Percentiles rank a stretch among this genome's conserved stretches.
Conservation (phyloP, 2,888 invertebrate genomes). For the Limnephilus auricula region DNA sequence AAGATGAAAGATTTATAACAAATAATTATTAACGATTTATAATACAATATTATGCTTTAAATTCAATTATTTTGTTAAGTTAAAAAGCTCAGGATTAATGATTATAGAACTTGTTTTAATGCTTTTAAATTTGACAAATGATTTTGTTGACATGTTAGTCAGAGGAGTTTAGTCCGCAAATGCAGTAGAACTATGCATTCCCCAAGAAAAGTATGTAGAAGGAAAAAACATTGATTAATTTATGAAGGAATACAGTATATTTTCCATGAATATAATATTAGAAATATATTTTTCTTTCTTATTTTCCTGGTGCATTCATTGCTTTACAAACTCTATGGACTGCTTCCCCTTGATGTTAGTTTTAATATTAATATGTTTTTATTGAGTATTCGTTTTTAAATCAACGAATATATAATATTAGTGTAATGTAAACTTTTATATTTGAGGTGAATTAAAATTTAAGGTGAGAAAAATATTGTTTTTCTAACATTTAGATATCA, state of each 20-base stretch:
- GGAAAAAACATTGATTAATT: background rate
- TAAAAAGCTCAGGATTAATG: background rate
- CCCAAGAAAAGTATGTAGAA: background rate
- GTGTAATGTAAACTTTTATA: background rate
- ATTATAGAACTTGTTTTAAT: background rate
- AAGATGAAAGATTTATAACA: background rate
- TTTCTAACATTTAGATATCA: background rate
- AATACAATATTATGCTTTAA: background rate
- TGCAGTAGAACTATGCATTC: background rate
- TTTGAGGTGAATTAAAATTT: background rate
- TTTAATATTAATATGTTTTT: background rate
- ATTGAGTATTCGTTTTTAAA: background rate
- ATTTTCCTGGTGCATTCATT: background rate
- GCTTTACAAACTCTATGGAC: background rate
- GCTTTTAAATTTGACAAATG: background rate
- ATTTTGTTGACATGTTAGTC: background rate
- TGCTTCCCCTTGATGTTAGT: background rate
- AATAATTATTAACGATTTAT: background rate
- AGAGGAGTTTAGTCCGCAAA: background rate
- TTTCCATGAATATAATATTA: background rate
- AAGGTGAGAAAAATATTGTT: background rate
- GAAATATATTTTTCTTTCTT: background rate
- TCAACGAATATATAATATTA: background rate
- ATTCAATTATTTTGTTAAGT: background rate
- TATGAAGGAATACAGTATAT: background rate